A percentile compares a stretch with the other conserved stretches of the same genome.
phyloP scores from a whole-genome alignment of 1,140 invertebrate genomes.

The Eupristina koningsbergeri region DNA sequence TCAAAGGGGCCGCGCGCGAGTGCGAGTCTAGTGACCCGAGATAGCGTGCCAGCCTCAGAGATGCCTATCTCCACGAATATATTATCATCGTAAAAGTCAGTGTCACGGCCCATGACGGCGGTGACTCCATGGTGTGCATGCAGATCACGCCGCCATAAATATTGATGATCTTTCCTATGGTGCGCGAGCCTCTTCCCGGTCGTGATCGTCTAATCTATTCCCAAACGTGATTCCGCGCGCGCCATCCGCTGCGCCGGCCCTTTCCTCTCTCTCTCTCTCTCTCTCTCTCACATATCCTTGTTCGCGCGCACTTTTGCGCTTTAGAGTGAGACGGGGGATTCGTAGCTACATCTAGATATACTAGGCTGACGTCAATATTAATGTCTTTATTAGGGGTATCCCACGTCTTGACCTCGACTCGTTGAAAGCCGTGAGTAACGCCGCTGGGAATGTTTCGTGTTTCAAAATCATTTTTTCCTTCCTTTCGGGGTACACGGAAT shows the following conservation, averaged over 20 bases:
- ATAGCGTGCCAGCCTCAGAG: conserved; percentile 58
- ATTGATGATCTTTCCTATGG: conserved; percentile 62
- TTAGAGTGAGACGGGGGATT: conserved; percentile 39
- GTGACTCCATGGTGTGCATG: conserved; percentile 53
- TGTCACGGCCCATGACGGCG: conserved; percentile 45
- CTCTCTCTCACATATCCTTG: not conserved
- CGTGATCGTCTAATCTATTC: conserved; percentile 71
- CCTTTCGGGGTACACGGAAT: not conserved
- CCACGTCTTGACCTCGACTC: conserved; percentile 33
- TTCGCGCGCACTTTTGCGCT: conserved; percentile 54
- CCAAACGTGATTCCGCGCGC: conserved; percentile 64
- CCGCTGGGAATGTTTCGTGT: conserved; percentile 43
- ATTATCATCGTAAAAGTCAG: conserved; percentile 62
- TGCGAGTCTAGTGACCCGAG: not conserved
- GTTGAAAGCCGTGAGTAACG: conserved; percentile 44
- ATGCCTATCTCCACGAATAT: conserved; percentile 64
- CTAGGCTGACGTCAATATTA: conserved; percentile 65
- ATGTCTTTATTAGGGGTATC: conserved; percentile 70
- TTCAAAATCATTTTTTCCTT: conserved; percentile 44
- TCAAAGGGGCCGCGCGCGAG: not conserved
- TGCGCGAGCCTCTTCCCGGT: conserved; percentile 51
- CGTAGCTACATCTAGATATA: conserved; percentile 66
- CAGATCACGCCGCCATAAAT: conserved; percentile 62
- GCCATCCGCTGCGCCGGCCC: conserved; percentile 47
- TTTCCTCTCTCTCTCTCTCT: conserved; percentile 20